Percentiles rank a stretch among this genome's conserved stretches.
Evolutionary conservation across 2,113 vertebrate genomes (phyloP).

Genomic region (Microcebus murinus): DNA sequence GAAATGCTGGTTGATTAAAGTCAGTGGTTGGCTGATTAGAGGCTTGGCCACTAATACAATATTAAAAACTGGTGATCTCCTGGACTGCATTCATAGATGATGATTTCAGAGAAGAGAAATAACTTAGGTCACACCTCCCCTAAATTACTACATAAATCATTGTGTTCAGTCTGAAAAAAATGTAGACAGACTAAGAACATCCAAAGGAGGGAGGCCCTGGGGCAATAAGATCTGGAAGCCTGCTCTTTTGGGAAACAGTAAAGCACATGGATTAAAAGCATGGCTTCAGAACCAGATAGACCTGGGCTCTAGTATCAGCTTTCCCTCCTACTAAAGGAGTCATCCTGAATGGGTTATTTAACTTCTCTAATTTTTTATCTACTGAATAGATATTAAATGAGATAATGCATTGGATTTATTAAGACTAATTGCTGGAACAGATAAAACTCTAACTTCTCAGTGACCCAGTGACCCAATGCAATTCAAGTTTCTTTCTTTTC

Average conservation of each 20-base stretch:
- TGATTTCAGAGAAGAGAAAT: conserved; percentile 12
- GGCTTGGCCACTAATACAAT: too few relatives aligned
- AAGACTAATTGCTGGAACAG: not conserved
- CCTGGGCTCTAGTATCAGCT: not conserved
- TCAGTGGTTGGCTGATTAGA: not conserved
- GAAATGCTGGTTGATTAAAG: not conserved
- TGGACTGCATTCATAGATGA: not conserved
- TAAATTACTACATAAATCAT: not conserved
- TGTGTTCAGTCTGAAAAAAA: not conserved
- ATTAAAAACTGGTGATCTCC: not conserved
- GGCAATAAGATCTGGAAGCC: not conserved
- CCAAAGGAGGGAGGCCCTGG: not conserved
- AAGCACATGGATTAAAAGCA: not conserved
- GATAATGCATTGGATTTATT: not conserved
- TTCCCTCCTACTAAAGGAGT: not conserved
- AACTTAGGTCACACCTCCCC: not conserved
- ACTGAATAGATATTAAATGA: not conserved
- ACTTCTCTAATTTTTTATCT: not conserved
- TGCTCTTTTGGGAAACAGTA: not conserved
- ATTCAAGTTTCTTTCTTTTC: not conserved
- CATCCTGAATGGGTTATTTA: not conserved
- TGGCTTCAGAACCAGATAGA: not conserved
- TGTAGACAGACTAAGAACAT: not conserved
- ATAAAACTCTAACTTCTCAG: not conserved
- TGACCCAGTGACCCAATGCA: not conserved